These are phyloP conservation scores for Maniola hyperantus DNA, from an alignment of 2,888 invertebrate genomes.

Conservation along the genomic window DNA sequence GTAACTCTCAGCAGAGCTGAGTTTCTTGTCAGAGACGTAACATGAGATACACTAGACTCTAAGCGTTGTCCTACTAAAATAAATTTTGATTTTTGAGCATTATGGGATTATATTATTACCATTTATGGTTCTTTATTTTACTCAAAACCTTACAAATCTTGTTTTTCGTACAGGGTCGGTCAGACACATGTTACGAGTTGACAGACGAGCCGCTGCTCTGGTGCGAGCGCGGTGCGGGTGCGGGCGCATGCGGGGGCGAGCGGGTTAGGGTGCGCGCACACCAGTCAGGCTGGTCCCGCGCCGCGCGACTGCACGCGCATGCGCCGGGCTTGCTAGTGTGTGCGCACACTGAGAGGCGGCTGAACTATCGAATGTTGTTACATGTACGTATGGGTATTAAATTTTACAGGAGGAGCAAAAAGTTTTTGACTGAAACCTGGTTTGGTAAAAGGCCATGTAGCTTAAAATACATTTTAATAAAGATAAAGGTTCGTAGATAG, in stretches of 20 bases:
- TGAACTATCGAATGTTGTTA: slow-evolving; percentile 88
- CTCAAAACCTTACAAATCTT: no score
- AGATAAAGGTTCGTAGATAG: no score
- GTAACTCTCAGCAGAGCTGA: no score
- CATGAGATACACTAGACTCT: no score
- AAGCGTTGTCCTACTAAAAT: no score
- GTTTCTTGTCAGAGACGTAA: no score
- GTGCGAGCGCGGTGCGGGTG: slow-evolving; percentile 52
- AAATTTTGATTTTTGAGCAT: no score
- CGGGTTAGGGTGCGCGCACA: slow-evolving; percentile 80
- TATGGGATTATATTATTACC: no score
- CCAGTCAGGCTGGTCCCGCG: slow-evolving; percentile 85
- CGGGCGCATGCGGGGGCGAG: slow-evolving; percentile 57
- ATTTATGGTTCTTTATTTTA: no score
- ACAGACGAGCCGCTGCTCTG: slow-evolving; percentile 87
- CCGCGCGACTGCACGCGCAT: slow-evolving; percentile 86
- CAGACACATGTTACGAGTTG: slow-evolving; percentile 83
- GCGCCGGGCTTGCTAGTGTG: slow-evolving; percentile 89
- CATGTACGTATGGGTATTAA: slow-evolving; percentile 71
- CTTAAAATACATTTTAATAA: no score
- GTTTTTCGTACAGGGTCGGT: slow-evolving; percentile 76
- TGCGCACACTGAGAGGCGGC: slow-evolving; percentile 86
- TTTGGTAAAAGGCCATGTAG: no score
- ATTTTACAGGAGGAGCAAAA: neutral
- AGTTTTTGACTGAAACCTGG: no score